Evolutionary conservation across 2,113 vertebrate species (phyloP).

Genomic region (Neotragus pygmaeus): DNA sequence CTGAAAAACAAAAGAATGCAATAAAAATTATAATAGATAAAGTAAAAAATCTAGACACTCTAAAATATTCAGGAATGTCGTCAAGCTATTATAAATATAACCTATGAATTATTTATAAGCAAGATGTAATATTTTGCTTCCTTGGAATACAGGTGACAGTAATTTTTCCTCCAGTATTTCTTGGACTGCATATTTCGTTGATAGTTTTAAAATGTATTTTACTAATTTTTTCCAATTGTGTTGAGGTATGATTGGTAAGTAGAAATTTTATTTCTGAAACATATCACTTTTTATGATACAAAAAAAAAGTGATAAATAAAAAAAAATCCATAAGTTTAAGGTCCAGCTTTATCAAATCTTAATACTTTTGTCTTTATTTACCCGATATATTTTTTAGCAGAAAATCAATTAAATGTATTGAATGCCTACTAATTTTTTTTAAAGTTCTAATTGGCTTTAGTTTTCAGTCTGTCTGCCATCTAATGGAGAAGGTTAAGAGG

Average conservation of each 20-base stretch:
- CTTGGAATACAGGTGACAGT: background rate
- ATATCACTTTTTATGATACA: background rate
- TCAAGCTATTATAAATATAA: background rate
- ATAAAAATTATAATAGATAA: background rate
- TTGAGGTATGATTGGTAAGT: background rate
- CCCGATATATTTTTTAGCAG: background rate
- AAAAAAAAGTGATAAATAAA: background rate
- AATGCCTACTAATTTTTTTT: background rate
- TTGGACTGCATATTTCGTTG: background rate
- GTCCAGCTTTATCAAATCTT: background rate
- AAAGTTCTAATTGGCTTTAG: background rate
- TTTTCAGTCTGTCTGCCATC: background rate
- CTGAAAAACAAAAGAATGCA: background rate
- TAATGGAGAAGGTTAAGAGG: background rate
- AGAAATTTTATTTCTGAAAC: background rate
- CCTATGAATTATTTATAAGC: background rate
- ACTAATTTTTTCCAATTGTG: background rate
- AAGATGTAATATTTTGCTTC: background rate
- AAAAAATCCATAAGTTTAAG: background rate
- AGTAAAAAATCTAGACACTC: background rate
- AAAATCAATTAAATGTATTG: background rate
- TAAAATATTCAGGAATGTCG: background rate
- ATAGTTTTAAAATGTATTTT: background rate
- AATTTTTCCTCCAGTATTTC: background rate
- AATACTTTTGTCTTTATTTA: background rate